Evolutionary conservation across 2,113 vertebrate genomes (phyloP).

Genomic region (Parotia lawesii): DNA sequence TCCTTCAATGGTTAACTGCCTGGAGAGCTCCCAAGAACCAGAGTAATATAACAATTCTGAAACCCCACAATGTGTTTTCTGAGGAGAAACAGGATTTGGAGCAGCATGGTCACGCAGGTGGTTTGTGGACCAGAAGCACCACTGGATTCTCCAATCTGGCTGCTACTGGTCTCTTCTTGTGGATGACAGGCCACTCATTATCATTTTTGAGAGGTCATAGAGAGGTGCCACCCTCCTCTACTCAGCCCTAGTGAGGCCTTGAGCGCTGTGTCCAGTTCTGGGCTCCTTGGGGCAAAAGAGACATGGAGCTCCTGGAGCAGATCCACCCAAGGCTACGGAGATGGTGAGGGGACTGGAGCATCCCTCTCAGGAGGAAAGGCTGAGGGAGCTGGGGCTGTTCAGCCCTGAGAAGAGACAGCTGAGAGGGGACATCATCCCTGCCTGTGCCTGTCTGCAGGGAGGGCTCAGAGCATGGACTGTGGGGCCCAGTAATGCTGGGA

Average conservation of each 20-base stretch:
- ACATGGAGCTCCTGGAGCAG: background rate
- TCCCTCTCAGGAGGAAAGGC: background rate
- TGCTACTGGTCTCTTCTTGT: background rate
- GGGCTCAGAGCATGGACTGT: background rate
- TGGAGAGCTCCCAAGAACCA: background rate
- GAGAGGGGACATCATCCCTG: background rate
- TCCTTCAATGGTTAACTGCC: background rate
- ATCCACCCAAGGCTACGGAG: accelerated
- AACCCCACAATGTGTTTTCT: background rate
- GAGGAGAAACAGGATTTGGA: background rate
- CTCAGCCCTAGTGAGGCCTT: background rate
- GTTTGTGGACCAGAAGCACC: background rate
- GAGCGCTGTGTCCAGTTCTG: background rate
- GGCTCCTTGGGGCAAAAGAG: background rate
- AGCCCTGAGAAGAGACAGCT: background rate
- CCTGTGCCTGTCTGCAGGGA: background rate
- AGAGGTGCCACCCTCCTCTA: background rate
- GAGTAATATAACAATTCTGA: background rate
- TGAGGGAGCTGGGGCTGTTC: background rate
- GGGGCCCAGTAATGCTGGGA: background rate
- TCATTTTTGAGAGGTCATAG: too few species aligned
- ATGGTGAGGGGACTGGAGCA: background rate
- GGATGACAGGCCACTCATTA: background rate
- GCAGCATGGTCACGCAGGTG: background rate
- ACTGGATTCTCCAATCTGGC: background rate